Evolutionary conservation across 2,113 vertebrate species (phyloP).

Genomic region (Ictalurus furcatus): DNA sequence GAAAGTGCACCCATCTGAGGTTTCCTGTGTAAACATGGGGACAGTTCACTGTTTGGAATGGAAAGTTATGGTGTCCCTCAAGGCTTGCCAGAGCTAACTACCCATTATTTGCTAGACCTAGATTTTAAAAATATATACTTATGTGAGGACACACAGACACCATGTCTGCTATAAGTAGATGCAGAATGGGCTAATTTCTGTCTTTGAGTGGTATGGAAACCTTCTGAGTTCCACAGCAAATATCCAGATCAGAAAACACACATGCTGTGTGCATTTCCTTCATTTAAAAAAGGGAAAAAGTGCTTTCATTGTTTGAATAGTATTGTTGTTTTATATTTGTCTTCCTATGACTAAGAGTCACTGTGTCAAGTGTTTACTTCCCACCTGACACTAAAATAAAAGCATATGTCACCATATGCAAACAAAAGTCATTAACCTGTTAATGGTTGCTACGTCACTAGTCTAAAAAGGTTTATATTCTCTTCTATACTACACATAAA

Average conservation of each 20-base stretch:
- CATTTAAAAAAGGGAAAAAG: not conserved
- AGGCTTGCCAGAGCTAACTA: slow-evolving; percentile 23
- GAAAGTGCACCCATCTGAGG: not conserved
- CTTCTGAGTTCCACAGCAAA: not conserved
- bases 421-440: not conserved
- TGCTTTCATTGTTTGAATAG: slow-evolving; percentile 1
- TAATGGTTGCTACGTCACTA: not conserved
- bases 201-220: not conserved
- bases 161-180: slow-evolving; percentile 1
- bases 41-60: slow-evolving; percentile 28
- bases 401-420: not conserved
- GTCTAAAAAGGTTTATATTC: not conserved
- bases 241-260: slow-evolving; percentile 1
- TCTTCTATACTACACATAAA: not conserved
- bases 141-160: slow-evolving; percentile 8
- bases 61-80: slow-evolving; percentile 11
- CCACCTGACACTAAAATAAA: slow-evolving; percentile 13
- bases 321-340: slow-evolving; percentile 7
- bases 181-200: not conserved
- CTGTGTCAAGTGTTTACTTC: slow-evolving; percentile 31
- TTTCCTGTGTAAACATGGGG: slow-evolving; percentile 20
- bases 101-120: slow-evolving; percentile 13
- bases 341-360: slow-evolving; percentile 14
- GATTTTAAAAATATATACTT: slow-evolving; percentile 32
- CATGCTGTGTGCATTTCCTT: not conserved